Base-by-base conservation (phyloP, 2,797 vertebrate genomes). In the Anolis apletophallus region DNA sequence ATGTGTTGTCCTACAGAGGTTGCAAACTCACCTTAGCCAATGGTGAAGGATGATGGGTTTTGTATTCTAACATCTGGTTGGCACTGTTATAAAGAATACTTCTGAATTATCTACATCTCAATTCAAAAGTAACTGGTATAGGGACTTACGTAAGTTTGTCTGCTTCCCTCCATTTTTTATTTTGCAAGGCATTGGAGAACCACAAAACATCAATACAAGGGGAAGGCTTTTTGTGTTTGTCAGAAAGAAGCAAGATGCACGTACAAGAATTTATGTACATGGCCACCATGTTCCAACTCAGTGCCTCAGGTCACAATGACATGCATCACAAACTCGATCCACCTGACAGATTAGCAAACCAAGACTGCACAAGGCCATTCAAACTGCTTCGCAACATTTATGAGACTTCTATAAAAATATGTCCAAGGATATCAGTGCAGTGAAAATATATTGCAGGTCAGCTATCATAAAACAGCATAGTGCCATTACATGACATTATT, bases 381-480 rank as follows among this genome's bases (percentile, higher is more conserved):
- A 91, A 93, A 91, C 80, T 90, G 84, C 90, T 92, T 88, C 8
- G 1, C 0, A 32, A 87, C 91, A 23, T 85, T 91, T 88, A 57
- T 69, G 84, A 75, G 19, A 86, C 81, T 84, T 83, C 36, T 81
- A 92, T 94, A 88, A 94, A 94, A 85, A 85, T 86, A 67, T 84
- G 91, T 86, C 34, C 78, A 59, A 34, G 77, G 78, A 86, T 74
- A 75, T 92, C 76, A 81, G 79, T 89, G 50, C 88, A 85, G 90
- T 91, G 90, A 64, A 93, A 93, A 91, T 89, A 73, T 40, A 92
- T 93, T 92, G 80, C 90, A 89, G 83, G 81, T 87, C 87, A 92
- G 68, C 61, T 89, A 76, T 91, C 90, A 72, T 88, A 85, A 87
- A 90, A 76, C 26, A 68, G 17, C 71, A 26, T 0, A 54, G 16